phyloP scores from a whole-genome alignment of 2,797 vertebrate genomes.

The Leuciscus waleckii region DNA sequence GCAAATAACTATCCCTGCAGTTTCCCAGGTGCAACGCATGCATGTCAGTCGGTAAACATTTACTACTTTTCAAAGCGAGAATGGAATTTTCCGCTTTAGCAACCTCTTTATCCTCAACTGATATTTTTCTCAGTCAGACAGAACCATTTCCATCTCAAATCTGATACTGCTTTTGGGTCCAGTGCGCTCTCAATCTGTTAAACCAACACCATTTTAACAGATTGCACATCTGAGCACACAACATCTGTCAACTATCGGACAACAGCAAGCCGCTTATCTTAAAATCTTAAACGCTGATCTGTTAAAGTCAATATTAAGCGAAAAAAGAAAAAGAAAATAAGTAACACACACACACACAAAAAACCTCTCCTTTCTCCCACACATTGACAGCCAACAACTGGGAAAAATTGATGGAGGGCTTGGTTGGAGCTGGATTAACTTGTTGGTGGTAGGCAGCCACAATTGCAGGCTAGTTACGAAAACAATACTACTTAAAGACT shows the following conservation, averaged over 20 bases:
- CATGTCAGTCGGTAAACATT: conserved; percentile 57
- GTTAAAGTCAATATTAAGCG: neutral
- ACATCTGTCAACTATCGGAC: conserved; percentile 49
- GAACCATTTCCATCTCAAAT: conserved; percentile 52
- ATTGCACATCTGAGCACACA: conserved; percentile 61
- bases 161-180: conserved; percentile 56
- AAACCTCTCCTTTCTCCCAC: conserved; percentile 8
- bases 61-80: conserved; percentile 54
- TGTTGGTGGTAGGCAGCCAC: conserved; percentile 40
- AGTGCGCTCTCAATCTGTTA: conserved; percentile 58
- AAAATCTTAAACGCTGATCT: conserved; percentile 4
- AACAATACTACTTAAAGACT: conserved; percentile 55
- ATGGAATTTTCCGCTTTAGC: conserved; percentile 66
- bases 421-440: conserved; percentile 31
- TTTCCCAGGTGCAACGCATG: conserved; percentile 48
- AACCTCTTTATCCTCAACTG: conserved; percentile 57
- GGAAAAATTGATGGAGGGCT: conserved; percentile 35
- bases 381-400: conserved; percentile 29
- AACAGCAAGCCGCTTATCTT: conserved; percentile 12
- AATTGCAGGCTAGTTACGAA: conserved; percentile 55
- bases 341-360: neutral
- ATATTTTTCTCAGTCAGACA: conserved; percentile 57
- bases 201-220: conserved; percentile 57
- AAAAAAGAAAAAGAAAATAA: neutral
- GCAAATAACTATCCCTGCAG: conserved; percentile 56